Base-by-base conservation (phyloP, 2,888 invertebrate species). In the Volucella bombylans region DNA sequence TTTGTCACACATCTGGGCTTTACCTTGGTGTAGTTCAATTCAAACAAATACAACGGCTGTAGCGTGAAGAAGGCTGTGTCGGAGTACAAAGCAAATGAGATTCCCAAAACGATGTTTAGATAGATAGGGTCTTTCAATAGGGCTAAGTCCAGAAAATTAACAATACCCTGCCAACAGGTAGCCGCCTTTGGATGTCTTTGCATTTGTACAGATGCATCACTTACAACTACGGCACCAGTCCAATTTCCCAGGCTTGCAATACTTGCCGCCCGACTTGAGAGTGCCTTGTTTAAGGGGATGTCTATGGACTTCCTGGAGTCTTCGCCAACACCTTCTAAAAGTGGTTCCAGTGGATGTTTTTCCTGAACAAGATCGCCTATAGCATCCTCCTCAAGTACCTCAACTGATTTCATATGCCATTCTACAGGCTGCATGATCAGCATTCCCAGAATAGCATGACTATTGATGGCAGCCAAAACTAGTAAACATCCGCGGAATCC, bases 341-440 rank as follows among this genome's bases (percentile, higher is more conserved):
- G 61, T 9, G 83, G 83, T 23, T 83, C 83, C 31, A 69, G 23
- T 8, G 65, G 80, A n/a, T 54, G 18, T 6, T 62, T 68, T n/a
- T 50, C 43, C 8, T 9, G 45, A 10, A 52, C 55, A 88, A 89
- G 8, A 82, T 71, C 31, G 87, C 87, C 0, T 82, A 87, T 2
- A 3, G 65, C 18, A 50, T 87, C 12, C 91, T 93, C 87, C 91
- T 92, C 43, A 92, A 90, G 76, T 91, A 93, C 80, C 89, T 92
- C 69, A 89, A 93, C 87, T 90, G 92, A 92, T 2, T 93, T 92
- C 92, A 94, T 92, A 88, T 96, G 95, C 95, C 95, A 95, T 89
- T 95, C 94, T 0, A 95, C 94, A 0, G 96, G 96, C 87, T 95
- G 95, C 94, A 96, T 94, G 50, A 95, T 92, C 55, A 94, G 88